Base-by-base conservation (phyloP, 2,797 vertebrate species). In the Sebastes nivosus region DNA sequence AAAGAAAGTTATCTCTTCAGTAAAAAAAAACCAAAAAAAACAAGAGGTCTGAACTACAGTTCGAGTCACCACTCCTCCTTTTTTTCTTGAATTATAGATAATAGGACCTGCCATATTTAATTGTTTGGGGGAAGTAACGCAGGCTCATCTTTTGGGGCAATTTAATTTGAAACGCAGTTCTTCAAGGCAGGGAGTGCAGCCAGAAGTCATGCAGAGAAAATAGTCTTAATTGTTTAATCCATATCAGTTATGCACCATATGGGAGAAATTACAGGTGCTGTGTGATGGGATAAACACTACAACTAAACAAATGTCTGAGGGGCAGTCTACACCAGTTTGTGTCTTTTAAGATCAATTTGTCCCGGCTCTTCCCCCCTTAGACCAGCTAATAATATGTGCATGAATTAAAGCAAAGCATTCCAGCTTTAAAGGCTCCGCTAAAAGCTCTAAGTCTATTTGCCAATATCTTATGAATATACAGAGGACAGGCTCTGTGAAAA, bases 211-310 rank as follows among this genome's bases (percentile, higher is more conserved):
- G 85, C 83, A 91, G 89, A 88, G 93, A 94, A 95, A 96, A 94
- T 89, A 82, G 89, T 90, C 86, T 90, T 93, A 95, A 95, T 95
- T 95, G 93, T 94, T 94, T 95, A 92, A 94, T 95, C 92, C 92
- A 89, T 95, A 94, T 95, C 93, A 94, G 92, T 94, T 94, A 95
- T 92, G 87, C 87, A 84, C 89, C 90, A 90, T 94, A 93, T 93
- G 94, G 93, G 92, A 93, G 82, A 93, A 93, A 95, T 95, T 93
- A 94, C 93, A 94, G 94, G 94, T 95, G 92, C 91, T 90, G 90
- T 88, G 88, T 89, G 91, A 92, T 85, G 82, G 86, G 90, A 93
- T 93, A 92, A 93, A 94, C 84, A 89, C 67, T 85, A 88, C 85
- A 86, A 89, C 83, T 86, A 91, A 92, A 92, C 87, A 91, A 93